Evolutionary conservation across 2,888 invertebrate species (phyloP).

Genomic region (Dasysyrphus tricinctus): DNA sequence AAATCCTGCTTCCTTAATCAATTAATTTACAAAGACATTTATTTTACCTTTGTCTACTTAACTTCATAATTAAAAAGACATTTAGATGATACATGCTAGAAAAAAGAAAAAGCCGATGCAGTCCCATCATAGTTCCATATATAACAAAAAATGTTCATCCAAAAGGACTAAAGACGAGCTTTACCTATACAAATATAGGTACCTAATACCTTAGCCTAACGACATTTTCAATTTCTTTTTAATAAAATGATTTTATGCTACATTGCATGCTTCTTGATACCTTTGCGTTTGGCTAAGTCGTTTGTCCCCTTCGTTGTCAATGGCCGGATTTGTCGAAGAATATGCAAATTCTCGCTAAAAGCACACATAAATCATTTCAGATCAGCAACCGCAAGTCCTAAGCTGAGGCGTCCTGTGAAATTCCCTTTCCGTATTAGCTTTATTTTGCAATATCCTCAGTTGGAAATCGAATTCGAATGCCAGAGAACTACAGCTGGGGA

Average conservation of each 20-base stretch:
- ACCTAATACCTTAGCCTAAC: background rate
- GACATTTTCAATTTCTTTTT: constrained; percentile 69
- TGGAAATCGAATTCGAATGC: constrained; percentile 67
- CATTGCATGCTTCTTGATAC: constrained; percentile 55
- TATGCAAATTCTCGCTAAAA: constrained; percentile 73
- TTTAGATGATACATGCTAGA: background rate
- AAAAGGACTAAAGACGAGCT: background rate
- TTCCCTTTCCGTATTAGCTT: constrained; percentile 28
- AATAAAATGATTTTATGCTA: constrained; percentile 72
- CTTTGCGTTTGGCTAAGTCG: constrained; percentile 20
- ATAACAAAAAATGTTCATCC: no score
- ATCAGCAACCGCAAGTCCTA: constrained; percentile 69
- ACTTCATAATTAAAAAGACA: constrained; percentile 7
- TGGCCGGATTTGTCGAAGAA: constrained; percentile 55
- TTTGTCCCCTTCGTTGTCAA: constrained; percentile 27
- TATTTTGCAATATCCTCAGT: constrained; percentile 17
- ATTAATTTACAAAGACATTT: no score
- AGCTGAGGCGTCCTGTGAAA: constrained; percentile 52
- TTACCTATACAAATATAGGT: no score
- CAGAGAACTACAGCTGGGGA: constrained; percentile 24
- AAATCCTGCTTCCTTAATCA: no score
- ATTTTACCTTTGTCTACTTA: no score
- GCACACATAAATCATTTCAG: constrained; percentile 74
- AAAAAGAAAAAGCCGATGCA: background rate
- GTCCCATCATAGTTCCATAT: background rate